phyloP scores from a whole-genome alignment of 2,113 vertebrate genomes.

The Cnemophilus loriae region DNA sequence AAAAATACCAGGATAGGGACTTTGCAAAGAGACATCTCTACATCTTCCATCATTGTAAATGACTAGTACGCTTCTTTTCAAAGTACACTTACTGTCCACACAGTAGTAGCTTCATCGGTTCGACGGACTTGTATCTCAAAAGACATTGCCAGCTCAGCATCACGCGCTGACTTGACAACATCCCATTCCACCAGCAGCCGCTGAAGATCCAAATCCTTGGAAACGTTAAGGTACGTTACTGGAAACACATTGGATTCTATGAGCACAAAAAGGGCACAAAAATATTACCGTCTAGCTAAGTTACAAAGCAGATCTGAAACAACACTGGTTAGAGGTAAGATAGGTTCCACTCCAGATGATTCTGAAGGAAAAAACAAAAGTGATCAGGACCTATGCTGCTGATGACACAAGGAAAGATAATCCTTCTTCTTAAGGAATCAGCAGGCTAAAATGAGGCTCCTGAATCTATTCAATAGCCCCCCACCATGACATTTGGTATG shows the following conservation, averaged over 20 bases:
- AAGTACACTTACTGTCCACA: slow-evolving; percentile 64
- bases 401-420: neutral
- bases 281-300: neutral
- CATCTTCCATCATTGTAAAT: neutral
- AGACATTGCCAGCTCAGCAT: slow-evolving; percentile 42
- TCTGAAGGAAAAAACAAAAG: neutral
- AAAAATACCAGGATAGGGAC: neutral
- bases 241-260: slow-evolving; percentile 30
- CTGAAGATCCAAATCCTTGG: slow-evolving; percentile 18
- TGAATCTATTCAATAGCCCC: neutral
- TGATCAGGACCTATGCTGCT: neutral
- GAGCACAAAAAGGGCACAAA: neutral
- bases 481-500: neutral
- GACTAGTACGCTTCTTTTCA: neutral
- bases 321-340: neutral
- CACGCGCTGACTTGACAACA: neutral
- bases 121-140: slow-evolving; percentile 71
- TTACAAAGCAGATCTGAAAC: neutral
- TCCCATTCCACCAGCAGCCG: slow-evolving; percentile 66
- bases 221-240: slow-evolving; percentile 12
- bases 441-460: neutral
- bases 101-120: neutral
- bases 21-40: neutral
- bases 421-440: neutral
- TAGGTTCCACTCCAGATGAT: neutral